Base-by-base conservation (phyloP, 2,888 invertebrate genomes). In the Diogma glabrata region DNA sequence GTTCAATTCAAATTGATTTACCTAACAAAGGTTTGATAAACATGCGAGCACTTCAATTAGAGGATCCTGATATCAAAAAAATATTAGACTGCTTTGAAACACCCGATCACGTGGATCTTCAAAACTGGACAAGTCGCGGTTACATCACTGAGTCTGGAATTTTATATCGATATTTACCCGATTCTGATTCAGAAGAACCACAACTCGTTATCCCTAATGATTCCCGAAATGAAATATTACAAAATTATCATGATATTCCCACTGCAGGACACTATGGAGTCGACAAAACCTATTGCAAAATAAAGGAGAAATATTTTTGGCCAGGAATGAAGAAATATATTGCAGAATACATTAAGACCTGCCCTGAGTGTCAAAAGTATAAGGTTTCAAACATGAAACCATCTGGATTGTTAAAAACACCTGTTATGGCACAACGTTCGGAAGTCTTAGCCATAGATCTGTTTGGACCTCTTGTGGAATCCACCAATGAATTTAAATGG, bases 311-410 rank as follows among this genome's bases (percentile, higher is more conserved):
- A 1, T 63, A 60, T 30, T 62, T 53, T 48, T 64, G 60, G 60
- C 48, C 49, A 4, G 60, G 59, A 0, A 61, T 66, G 61, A 20
- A 60, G 14, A 52, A 51, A 2, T 57, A 58, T 5, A 53, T 65
- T 4, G 47, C 26, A 8, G 52, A 54, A 3, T 61, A 66, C 47
- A 51, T 64, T 1, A 56, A 56, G 16, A 51, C 55, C 1, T 65
- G 64, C 26, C 12, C 56, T 0, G 51, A 57, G 9, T 67, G 63
- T 51, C 63, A 64, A 48, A 24, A 57, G 4, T 64, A 63, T 46
- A 65, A 64, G 52, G 54, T 58, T 1, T 53, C 33, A 0, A 65
- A 66, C 33, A 48, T 56, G 5, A 65, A 64, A 47, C 65, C 66
- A 1, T 57, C 62, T 0, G 64, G 64, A 0, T 38, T 64, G 2